phyloP scores from a whole-genome alignment of 2,888 invertebrate genomes.

The Drosophila nigritarsus region DNA sequence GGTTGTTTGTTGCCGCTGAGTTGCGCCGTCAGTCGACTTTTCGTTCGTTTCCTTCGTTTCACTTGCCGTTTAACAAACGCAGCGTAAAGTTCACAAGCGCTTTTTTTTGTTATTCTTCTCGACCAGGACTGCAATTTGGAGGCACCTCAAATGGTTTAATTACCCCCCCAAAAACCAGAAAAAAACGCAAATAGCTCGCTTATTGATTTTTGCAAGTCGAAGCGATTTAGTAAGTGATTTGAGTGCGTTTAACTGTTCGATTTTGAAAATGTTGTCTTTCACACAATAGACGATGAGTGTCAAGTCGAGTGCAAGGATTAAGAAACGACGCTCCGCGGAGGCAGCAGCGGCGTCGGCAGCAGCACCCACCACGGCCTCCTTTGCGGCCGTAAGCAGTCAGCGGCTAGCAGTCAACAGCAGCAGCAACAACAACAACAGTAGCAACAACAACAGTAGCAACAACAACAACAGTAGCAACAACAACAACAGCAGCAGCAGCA shows the following conservation, averaged over 20 bases:
- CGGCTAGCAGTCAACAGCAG: constrained; percentile 14
- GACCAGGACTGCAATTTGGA: constrained; percentile 19
- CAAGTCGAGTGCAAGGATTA: constrained; percentile 75
- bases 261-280: not conserved
- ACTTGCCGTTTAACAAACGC: constrained; percentile 55
- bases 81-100: constrained; percentile 41
- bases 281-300: constrained; percentile 63
- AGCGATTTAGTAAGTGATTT: constrained; percentile 1
- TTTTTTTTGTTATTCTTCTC: constrained; percentile 30
- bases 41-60: constrained; percentile 38
- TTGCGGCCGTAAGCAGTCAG: constrained; percentile 33
- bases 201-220: constrained; percentile 63
- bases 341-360: constrained; percentile 56
- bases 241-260: not conserved
- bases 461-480: not conserved
- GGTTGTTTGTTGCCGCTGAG: constrained; percentile 78
- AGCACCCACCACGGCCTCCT: constrained; percentile 26
- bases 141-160: constrained; percentile 52
- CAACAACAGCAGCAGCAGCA: not conserved
- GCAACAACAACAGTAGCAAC: not conserved
- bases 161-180: not conserved
- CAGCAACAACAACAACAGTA: constrained; percentile 1
- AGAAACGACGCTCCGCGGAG: constrained; percentile 80
- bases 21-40: constrained; percentile 68
- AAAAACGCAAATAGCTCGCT: constrained; percentile 49